Evolutionary conservation across 2,888 invertebrate species (phyloP).

Genomic region (Stenolophus ochropezus): DNA sequence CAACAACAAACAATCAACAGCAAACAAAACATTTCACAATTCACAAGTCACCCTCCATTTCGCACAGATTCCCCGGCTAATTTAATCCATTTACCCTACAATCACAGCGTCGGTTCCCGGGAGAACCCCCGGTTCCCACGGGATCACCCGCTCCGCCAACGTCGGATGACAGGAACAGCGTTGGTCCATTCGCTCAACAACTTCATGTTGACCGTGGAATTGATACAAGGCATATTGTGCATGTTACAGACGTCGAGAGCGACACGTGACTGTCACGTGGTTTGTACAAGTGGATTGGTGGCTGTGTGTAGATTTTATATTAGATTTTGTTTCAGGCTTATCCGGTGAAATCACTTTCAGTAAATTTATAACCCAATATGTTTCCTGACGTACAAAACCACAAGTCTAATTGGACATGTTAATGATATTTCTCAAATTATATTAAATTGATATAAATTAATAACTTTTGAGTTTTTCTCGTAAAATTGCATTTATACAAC

Average conservation of each 20-base stretch:
- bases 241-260: not conserved
- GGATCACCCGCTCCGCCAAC: not conserved
- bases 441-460: no score
- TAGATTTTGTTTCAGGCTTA: not conserved
- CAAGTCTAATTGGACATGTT: no score
- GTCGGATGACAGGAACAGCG: not conserved
- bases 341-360: no score
- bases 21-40: not conserved
- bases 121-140: slow-evolving; percentile 23
- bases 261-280: not conserved
- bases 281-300: not conserved
- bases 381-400: no score
- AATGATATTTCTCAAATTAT: no score
- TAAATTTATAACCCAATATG: no score
- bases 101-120: not conserved
- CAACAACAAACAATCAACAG: not conserved
- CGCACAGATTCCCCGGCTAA: not conserved
- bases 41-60: not conserved
- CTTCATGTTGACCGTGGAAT: not conserved
- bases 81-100: not conserved
- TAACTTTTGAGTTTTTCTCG: no score
- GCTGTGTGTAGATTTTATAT: not conserved
- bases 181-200: not conserved
- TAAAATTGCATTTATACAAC: no score
- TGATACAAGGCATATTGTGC: slow-evolving; percentile 31